Percentiles rank a stretch among this genome's conserved stretches.
Conservation (phyloP, 2,797 vertebrate species). For the Ceyx erithaca region DNA sequence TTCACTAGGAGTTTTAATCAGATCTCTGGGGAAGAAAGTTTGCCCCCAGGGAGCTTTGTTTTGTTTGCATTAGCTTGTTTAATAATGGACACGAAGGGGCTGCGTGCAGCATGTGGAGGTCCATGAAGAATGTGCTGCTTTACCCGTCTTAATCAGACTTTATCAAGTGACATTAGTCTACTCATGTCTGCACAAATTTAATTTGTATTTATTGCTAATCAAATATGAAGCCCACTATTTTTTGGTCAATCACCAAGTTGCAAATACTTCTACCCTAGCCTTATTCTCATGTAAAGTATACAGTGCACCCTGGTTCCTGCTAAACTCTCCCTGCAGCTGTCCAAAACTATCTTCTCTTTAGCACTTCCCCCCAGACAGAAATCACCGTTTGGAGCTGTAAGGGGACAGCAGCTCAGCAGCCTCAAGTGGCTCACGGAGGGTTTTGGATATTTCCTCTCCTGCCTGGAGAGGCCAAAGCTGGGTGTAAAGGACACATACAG, state of each 20-base stretch:
- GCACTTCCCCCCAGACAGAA: background rate
- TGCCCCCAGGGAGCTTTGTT: background rate
- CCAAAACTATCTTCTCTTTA: background rate
- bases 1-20: background rate
- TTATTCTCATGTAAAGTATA: slow-evolving; percentile 45
- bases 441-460: background rate
- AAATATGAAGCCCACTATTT: slow-evolving; percentile 38
- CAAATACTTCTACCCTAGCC: background rate
- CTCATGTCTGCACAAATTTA: background rate
- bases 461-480: background rate
- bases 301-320: background rate
- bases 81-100: background rate
- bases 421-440: background rate
- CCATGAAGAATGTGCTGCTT: slow-evolving; percentile 5
- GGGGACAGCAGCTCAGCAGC: background rate
- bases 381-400: background rate
- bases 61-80: background rate
- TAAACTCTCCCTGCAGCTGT: background rate
- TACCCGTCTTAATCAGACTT: slow-evolving; percentile 1
- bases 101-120: background rate
- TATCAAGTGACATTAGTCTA: background rate
- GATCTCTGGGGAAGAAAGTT: background rate
- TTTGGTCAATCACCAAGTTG: slow-evolving; percentile 29
- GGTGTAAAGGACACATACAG: background rate
- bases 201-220: slow-evolving; percentile 56